A percentile compares a stretch with the other conserved stretches of the same genome.
These are phyloP conservation scores for Gastrophryne carolinensis DNA, from an alignment of 2,797 vertebrate genomes.

Conservation along the genomic window DNA sequence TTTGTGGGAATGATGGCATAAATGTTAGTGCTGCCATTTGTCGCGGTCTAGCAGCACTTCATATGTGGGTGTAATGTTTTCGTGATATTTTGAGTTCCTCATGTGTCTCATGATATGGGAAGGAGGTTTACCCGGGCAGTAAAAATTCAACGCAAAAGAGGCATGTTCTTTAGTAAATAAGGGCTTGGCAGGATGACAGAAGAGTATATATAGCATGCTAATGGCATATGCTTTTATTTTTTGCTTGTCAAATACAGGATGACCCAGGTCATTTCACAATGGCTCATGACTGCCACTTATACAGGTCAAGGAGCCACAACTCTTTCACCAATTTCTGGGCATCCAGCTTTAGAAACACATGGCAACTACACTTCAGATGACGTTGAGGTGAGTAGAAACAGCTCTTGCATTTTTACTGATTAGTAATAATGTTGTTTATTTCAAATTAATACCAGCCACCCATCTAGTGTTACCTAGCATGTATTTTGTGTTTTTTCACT, in stretches of 20 bases:
- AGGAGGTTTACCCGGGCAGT: background rate
- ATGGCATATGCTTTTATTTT: background rate
- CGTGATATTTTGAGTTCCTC: conserved; percentile 12
- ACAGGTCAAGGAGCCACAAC: background rate
- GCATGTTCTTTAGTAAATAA: background rate
- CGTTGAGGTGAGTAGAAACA: conserved; percentile 25
- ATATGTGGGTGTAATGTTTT: background rate
- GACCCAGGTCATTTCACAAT: conserved; percentile 13
- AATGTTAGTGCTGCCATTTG: too few species aligned
- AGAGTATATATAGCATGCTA: background rate
- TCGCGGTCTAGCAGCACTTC: background rate
- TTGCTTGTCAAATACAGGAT: conserved; percentile 1
- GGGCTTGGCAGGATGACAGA: background rate
- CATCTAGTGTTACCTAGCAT: too few species aligned
- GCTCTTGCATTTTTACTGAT: background rate
- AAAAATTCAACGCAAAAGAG: background rate
- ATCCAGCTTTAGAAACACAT: background rate
- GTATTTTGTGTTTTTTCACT: too few species aligned
- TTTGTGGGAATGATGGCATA: too few species aligned
- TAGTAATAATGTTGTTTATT: too few species aligned
- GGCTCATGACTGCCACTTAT: background rate
- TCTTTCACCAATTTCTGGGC: background rate
- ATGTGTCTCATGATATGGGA: conserved; percentile 1
- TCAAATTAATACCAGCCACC: too few species aligned
- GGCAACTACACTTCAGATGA: background rate